Evolutionary conservation across 2,888 invertebrate species (phyloP).

Genomic region (Boloria euphrosyne): DNA sequence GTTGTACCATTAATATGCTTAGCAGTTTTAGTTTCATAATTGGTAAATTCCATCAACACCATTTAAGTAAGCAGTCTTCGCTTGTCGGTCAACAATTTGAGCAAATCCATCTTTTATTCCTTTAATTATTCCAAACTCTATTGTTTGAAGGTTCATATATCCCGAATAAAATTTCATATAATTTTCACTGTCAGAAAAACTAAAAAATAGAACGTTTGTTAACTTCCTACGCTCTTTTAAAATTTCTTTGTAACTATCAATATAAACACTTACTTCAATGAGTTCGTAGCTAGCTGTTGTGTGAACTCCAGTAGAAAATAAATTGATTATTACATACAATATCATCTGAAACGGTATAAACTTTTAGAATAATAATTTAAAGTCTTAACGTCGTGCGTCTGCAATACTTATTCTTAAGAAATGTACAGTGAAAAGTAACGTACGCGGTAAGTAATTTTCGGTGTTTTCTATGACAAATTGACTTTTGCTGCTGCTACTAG

Average conservation of each 20-base stretch:
- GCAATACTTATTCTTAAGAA: too few species aligned
- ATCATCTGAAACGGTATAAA: constrained; percentile 1
- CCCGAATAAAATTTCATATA: constrained; percentile 50
- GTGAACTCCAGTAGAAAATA: not conserved
- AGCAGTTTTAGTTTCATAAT: constrained; percentile 53
- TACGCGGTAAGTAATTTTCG: too few species aligned
- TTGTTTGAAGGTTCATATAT: constrained; percentile 57
- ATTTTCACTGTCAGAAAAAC: constrained; percentile 46
- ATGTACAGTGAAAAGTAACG: too few species aligned
- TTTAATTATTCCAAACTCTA: constrained; percentile 48
- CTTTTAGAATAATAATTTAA: not conserved
- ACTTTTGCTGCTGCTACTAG: too few species aligned
- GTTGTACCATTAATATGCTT: constrained; percentile 45
- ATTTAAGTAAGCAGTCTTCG: constrained; percentile 59
- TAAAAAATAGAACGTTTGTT: constrained; percentile 63
- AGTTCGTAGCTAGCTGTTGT: constrained; percentile 35
- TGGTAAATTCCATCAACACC: constrained; percentile 59
- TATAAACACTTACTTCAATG: constrained; percentile 37
- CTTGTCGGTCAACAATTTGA: constrained; percentile 53
- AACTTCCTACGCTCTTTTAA: constrained; percentile 50
- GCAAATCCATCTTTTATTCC: constrained; percentile 60
- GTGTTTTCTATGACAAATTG: too few species aligned
- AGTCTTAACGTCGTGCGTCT: too few species aligned
- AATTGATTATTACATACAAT: not conserved
- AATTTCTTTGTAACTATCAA: constrained; percentile 45